phyloP scores from a whole-genome alignment of 2,888 invertebrate genomes.

The Micoletzkya japonica region DNA sequence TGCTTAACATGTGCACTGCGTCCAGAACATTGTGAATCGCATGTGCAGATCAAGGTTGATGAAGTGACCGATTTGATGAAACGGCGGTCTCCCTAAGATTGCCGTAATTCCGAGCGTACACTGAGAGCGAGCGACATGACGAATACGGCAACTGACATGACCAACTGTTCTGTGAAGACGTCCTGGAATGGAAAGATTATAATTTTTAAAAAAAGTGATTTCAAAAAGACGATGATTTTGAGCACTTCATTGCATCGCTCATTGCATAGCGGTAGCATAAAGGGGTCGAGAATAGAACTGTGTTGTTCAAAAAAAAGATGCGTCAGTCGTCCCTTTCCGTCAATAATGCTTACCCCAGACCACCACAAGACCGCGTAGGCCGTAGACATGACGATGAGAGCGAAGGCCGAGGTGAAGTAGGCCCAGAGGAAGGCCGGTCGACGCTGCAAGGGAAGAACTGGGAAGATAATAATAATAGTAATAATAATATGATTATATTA shows the following conservation, averaged over 20 bases:
- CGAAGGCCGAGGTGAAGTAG: slow-evolving; percentile 53
- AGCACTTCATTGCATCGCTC: background rate
- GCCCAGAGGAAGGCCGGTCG: slow-evolving; percentile 49
- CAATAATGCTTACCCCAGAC: slow-evolving; percentile 55
- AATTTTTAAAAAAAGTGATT: background rate
- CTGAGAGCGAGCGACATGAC: slow-evolving; percentile 55
- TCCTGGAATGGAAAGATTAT: slow-evolving; percentile 36
- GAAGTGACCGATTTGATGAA: too few relatives aligned
- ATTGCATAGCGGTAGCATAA: background rate
- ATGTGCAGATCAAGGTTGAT: too few relatives aligned
- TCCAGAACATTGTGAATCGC: too few relatives aligned
- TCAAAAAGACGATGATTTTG: background rate
- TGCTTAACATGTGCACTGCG: too few relatives aligned
- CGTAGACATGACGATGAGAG: slow-evolving; percentile 52
- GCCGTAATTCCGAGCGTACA: too few relatives aligned
- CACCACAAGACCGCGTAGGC: slow-evolving; percentile 61
- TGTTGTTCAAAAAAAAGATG: background rate
- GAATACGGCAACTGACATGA: slow-evolving; percentile 59
- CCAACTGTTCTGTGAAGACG: slow-evolving; percentile 60
- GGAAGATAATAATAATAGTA: background rate
- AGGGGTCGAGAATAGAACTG: background rate
- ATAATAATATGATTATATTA: background rate
- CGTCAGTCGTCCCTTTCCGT: too few relatives aligned
- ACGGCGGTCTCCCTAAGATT: too few relatives aligned
- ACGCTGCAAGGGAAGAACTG: background rate